Evolutionary conservation across 2,113 vertebrate species (phyloP).

Genomic region (Columba livia): DNA sequence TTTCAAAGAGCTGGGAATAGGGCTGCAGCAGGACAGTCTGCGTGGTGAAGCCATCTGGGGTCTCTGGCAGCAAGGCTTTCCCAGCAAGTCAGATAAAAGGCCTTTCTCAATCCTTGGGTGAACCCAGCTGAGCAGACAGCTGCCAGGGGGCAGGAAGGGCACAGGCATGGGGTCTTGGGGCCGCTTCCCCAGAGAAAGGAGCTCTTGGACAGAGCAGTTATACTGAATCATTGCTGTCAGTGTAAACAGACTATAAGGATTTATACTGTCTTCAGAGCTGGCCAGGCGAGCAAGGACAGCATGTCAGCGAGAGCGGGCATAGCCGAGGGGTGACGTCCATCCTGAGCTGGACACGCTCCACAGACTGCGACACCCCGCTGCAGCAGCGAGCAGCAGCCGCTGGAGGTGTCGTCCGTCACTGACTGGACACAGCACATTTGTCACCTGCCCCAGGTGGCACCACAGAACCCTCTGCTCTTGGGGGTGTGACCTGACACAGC

Average conservation of each 20-base stretch:
- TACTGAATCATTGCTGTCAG: rapidly evolving
- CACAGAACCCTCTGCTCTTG: background rate
- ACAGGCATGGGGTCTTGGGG: rapidly evolving
- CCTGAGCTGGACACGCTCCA: rapidly evolving
- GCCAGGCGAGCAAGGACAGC: rapidly evolving
- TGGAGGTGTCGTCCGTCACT: background rate
- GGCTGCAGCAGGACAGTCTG: background rate
- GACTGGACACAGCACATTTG: background rate
- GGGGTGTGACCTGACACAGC: background rate
- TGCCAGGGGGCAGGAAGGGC: background rate
- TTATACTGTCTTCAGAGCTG: background rate
- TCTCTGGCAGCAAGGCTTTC: background rate
- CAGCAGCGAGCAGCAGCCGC: background rate
- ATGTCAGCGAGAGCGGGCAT: rapidly evolving
- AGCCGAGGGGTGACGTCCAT: background rate
- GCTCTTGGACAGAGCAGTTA: background rate
- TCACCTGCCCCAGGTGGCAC: background rate
- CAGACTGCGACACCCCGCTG: rapidly evolving
- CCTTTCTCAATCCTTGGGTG: background rate
- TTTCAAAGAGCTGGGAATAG: background rate
- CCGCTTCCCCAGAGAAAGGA: rapidly evolving
- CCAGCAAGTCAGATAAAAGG: background rate
- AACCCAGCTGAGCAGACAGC: background rate
- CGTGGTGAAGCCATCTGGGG: background rate
- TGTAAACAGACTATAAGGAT: background rate